Evolutionary conservation across 2,113 vertebrate genomes (phyloP), one percentile per base, ranked within the genome.

Genomic region (Ramphastos sulfuratus): DNA sequence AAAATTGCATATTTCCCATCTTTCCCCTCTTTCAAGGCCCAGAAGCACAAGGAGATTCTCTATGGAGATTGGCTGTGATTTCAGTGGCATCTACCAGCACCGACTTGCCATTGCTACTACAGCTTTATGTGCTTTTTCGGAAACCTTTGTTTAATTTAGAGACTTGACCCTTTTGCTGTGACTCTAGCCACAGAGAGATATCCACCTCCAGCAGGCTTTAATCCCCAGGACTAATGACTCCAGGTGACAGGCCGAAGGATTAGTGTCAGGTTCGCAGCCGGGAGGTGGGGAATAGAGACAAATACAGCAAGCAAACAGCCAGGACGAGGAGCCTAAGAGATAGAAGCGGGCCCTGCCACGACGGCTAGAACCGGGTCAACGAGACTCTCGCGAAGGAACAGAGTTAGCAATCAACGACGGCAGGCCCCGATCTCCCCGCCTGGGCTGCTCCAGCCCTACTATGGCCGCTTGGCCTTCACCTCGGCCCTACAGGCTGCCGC

Each of bases 251-350:
- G 64, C 94, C 60, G 16, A 8, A 8, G 65, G 48, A 69, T 74
- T 19, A 63, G 33, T 0, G 27, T 4, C 35, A 16, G 35, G 4
- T 2, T 10, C 8, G 58, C 1, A 5, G 39, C 14, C 14, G 9
- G 39, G 8, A 28, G 7, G 9, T 4, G 64, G 19, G 31, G 16
- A 27, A 4, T 0, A 24, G 15, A 55, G 28, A 65, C 44, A 0
- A 19, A 8, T 0, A 1, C 59, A 16, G 48, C 66, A 3, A 18
- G 17, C 7, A 20, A 17, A 1, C 46, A 13, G 56, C 46, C 30
- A 3, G 39, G 33, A 10, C 21, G 3, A 13, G 55, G 2, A 37
- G 16, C 19, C n/a, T 31, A 2, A 4, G 21, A 7, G 18, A 6
- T 12, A 21, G 74, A 4, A 11, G 37, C 28, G 2, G n/a, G 7